Evolutionary conservation across 2,797 vertebrate species (phyloP).

Genomic region (Peromyscus melanophrys): DNA sequence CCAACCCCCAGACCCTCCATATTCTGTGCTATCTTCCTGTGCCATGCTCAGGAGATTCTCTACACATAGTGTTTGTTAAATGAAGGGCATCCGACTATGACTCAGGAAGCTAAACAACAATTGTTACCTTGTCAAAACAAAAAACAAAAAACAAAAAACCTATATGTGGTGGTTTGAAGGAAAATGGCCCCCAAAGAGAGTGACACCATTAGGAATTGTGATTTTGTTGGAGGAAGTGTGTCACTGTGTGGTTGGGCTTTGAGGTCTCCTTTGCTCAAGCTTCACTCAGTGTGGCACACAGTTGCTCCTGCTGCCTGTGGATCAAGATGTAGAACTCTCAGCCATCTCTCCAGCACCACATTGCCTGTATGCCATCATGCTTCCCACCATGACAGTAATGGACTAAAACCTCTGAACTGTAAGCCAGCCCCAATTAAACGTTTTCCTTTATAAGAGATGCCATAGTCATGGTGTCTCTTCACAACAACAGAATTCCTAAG

Average conservation of each 20-base stretch:
- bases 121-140: neutral
- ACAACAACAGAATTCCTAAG: neutral
- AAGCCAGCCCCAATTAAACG: neutral
- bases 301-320: neutral
- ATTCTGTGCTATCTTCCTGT: neutral
- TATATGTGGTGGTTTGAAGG: neutral
- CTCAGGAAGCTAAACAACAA: neutral
- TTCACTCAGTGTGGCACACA: neutral
- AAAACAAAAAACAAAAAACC: neutral
- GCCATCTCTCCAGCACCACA: neutral
- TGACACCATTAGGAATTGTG: neutral
- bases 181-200: neutral
- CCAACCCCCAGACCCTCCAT: neutral
- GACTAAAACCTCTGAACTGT: neutral
- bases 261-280: neutral
- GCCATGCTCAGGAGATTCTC: neutral
- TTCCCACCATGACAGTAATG: neutral
- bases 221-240: neutral
- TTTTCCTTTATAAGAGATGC: neutral
- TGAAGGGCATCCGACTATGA: neutral
- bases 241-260: neutral
- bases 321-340: neutral
- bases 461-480: neutral
- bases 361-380: neutral
- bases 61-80: neutral